Evolutionary conservation across 2,797 vertebrate species (phyloP).

Genomic region (Phrynocephalus forsythii): DNA sequence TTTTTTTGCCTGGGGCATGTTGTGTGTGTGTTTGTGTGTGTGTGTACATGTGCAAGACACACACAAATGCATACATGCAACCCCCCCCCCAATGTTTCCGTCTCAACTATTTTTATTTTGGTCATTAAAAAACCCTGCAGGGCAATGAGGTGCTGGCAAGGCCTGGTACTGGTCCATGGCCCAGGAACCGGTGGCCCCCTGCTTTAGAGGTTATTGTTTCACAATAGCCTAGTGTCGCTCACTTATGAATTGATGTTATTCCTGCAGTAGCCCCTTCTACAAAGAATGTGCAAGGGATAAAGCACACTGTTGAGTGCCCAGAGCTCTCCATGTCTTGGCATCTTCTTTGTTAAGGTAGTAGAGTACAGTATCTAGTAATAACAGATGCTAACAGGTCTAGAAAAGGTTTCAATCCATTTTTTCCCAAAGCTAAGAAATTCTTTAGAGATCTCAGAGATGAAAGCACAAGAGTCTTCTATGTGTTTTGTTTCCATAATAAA

Average conservation of each 20-base stretch:
- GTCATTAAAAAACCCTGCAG: too few species aligned
- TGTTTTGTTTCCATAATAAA: constrained; percentile 6
- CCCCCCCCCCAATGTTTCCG: too few species aligned
- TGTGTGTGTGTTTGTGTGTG: too few species aligned
- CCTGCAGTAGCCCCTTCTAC: not conserved
- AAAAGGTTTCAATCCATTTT: not conserved
- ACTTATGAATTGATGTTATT: not conserved
- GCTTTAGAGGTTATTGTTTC: not conserved
- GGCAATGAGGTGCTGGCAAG: too few species aligned
- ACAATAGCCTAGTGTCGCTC: not conserved
- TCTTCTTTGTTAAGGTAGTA: too few species aligned
- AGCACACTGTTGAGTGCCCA: not conserved
- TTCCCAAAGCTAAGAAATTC: not conserved
- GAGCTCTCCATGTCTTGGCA: too few species aligned
- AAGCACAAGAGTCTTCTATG: not conserved
- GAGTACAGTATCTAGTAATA: not conserved
- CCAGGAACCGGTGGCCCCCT: too few species aligned
- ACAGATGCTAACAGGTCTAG: not conserved
- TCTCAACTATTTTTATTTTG: too few species aligned
- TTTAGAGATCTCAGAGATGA: constrained; percentile 3
- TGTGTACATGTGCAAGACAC: too few species aligned
- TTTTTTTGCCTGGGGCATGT: too few species aligned
- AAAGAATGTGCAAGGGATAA: not conserved
- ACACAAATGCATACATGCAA: too few species aligned
- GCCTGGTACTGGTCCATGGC: too few species aligned